A percentile compares a stretch with the other conserved stretches of the same genome.
These are phyloP conservation scores for Pyrocephalus nanus DNA, from an alignment of 2,797 vertebrate species.

Conservation along the genomic window DNA sequence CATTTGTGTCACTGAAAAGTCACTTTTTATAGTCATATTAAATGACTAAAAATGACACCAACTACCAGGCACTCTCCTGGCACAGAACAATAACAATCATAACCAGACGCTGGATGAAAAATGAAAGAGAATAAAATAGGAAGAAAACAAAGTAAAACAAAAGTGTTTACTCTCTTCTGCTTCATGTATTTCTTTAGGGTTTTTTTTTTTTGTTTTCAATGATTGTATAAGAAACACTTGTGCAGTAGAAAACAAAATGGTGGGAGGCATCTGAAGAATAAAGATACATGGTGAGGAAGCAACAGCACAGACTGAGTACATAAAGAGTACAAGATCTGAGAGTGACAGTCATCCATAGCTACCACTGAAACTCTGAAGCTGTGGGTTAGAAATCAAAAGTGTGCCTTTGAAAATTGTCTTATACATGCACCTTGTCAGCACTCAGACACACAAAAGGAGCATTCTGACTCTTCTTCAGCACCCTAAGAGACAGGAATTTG, in stretches of 20 bases:
- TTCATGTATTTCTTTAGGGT: background rate
- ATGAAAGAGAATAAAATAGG: background rate
- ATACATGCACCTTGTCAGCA: background rate
- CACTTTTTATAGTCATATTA: background rate
- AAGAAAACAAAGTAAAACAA: background rate
- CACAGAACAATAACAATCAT: background rate
- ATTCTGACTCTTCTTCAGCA: background rate
- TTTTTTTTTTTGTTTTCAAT: background rate
- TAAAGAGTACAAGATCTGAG: background rate
- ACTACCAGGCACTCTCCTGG: background rate
- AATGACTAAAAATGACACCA: background rate
- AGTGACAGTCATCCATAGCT: background rate
- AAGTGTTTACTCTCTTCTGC: background rate
- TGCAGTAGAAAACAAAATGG: background rate
- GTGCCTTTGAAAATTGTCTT: background rate
- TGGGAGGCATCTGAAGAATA: background rate
- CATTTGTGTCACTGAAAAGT: background rate
- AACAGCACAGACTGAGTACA: background rate
- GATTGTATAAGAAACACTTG: background rate
- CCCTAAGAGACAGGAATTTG: background rate
- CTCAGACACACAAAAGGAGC: background rate
- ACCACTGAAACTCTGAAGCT: background rate
- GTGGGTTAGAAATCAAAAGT: background rate
- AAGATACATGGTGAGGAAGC: background rate
- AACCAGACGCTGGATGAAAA: background rate